These are phyloP conservation scores for Biston betularia DNA, from an alignment of 2,888 invertebrate genomes.

Conservation along the genomic window DNA sequence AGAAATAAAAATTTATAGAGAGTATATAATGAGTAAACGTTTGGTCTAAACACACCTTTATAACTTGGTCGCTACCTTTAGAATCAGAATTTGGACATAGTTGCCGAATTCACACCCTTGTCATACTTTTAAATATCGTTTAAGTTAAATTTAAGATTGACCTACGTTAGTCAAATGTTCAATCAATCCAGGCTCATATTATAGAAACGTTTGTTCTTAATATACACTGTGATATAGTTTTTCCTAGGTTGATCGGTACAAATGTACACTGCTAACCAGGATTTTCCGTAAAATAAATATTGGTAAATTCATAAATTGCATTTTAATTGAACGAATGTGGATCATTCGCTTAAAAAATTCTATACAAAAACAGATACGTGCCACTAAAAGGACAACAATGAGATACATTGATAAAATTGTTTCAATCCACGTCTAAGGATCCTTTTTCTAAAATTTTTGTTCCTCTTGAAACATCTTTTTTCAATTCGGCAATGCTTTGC, in stretches of 20 bases:
- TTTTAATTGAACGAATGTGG: constrained; percentile 35
- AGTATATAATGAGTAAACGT: no score
- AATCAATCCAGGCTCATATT: constrained; percentile 49
- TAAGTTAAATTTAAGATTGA: no score
- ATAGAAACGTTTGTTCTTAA: constrained; percentile 43
- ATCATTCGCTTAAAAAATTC: neutral
- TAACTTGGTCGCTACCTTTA: no score
- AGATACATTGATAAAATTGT: neutral
- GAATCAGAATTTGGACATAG: no score
- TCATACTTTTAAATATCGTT: no score
- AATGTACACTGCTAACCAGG: constrained; percentile 59
- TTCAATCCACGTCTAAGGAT: constrained; percentile 28
- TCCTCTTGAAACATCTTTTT: constrained; percentile 64
- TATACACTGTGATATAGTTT: constrained; percentile 80
- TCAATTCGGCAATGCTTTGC: constrained; percentile 59
- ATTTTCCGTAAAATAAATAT: constrained; percentile 73
- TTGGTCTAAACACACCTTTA: no score
- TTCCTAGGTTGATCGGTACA: constrained; percentile 59
- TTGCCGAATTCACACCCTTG: no score
- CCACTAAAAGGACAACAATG: neutral
- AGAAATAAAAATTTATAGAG: no score
- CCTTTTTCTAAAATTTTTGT: constrained; percentile 65
- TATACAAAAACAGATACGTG: neutral
- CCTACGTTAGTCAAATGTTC: constrained; percentile 46
- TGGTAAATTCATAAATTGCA: constrained; percentile 62